A percentile compares a stretch with the other conserved stretches of the same genome.
phyloP scores from a whole-genome alignment of 2,797 vertebrate genomes.

The Lagodon rhomboides region DNA sequence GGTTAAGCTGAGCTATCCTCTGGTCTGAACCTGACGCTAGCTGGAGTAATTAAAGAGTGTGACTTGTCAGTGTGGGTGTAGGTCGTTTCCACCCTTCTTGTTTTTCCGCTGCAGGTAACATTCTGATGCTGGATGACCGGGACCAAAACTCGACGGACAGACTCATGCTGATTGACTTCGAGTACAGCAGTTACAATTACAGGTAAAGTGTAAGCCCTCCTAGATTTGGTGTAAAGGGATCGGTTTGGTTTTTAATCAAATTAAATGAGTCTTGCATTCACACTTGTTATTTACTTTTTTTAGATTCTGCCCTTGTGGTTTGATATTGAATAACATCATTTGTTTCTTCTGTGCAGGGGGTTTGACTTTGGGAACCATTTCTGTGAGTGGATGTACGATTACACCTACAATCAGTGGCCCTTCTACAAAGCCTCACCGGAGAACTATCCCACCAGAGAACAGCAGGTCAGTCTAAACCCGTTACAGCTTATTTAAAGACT shows the following conservation, averaged over 20 bases:
- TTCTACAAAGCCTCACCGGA: conserved; percentile 90
- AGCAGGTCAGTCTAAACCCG: conserved; percentile 86
- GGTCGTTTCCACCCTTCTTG: neutral
- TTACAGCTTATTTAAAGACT: neutral
- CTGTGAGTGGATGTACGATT: conserved; percentile 96
- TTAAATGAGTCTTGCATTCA: neutral
- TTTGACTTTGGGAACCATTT: conserved; percentile 98
- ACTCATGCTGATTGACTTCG: conserved; percentile 98
- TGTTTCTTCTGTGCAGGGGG: conserved; percentile 81
- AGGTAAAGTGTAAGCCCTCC: conserved; percentile 79
- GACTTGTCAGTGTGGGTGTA: neutral
- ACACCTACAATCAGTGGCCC: conserved; percentile 92
- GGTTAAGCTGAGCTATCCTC: neutral
- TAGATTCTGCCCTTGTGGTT: neutral
- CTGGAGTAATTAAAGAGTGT: neutral
- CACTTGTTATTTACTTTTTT: neutral
- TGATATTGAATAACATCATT: neutral
- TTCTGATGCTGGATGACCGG: conserved; percentile 86
- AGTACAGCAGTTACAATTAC: conserved; percentile 99
- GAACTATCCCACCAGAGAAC: conserved; percentile 89
- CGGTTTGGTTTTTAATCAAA: neutral
- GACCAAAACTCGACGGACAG: conserved; percentile 72
- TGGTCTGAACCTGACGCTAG: neutral
- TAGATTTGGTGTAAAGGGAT: neutral
- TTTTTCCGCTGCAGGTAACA: conserved; percentile 87